Percentiles rank a stretch among this genome's conserved stretches.
phyloP scores from a whole-genome alignment of 1,140 invertebrate species.

The Eriocheir sinensis region DNA sequence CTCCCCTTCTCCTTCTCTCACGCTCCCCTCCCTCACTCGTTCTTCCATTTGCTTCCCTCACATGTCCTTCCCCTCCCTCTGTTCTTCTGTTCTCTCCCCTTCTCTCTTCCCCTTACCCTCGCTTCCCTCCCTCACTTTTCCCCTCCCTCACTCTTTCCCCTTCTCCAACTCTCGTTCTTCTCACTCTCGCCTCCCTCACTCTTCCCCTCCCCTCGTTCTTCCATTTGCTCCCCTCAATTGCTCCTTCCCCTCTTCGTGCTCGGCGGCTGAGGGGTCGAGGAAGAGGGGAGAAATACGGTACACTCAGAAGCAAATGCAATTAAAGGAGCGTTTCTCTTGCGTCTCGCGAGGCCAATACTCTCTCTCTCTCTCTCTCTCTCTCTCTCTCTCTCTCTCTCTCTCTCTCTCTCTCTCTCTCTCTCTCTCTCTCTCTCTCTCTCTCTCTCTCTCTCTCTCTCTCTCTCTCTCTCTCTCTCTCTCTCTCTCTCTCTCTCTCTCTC shows the following conservation, averaged over 20 bases:
- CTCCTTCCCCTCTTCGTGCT: not conserved
- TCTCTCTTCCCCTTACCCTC: too few species aligned
- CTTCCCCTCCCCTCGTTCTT: not conserved
- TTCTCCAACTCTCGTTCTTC: too few species aligned
- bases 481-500: not conserved
- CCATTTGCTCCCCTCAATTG: not conserved
- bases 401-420: not conserved
- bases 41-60: too few species aligned
- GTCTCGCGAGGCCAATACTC: not conserved
- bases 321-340: not conserved
- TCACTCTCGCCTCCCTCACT: too few species aligned
- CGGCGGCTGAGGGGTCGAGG: slow-evolving; percentile 7
- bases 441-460: slow-evolving; percentile 33
- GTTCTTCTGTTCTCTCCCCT: too few species aligned
- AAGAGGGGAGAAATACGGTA: not conserved
- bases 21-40: too few species aligned
- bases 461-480: not conserved
- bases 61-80: too few species aligned
- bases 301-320: slow-evolving; percentile 24
- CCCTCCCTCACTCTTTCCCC: too few species aligned
- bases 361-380: not conserved
- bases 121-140: too few species aligned
- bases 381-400: not conserved
- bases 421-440: not conserved
- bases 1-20: too few species aligned